phyloP scores from a whole-genome alignment of 2,797 vertebrate species.

The Enteromius thamalakanensis region DNA sequence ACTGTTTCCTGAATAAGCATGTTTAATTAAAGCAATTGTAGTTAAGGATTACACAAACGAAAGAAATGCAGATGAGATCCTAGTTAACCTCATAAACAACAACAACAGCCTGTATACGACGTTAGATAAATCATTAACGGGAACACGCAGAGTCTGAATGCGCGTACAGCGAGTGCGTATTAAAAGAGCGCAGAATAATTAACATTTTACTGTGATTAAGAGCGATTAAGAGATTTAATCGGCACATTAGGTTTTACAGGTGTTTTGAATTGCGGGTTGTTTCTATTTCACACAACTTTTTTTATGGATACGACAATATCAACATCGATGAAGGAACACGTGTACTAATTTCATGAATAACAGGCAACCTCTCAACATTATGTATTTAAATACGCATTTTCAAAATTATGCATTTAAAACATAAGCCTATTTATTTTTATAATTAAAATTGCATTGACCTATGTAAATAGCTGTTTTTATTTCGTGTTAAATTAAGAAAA shows the following conservation, averaged over 20 bases:
- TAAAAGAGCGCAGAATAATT: constrained; percentile 64
- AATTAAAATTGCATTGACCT: background rate
- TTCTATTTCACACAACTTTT: background rate
- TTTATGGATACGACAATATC: too few relatives aligned
- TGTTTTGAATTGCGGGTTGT: background rate
- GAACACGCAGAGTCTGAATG: constrained; percentile 19
- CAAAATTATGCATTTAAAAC: background rate
- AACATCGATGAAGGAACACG: too few relatives aligned
- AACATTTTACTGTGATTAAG: constrained; percentile 21
- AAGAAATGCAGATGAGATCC: constrained; percentile 75
- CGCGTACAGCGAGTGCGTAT: constrained; percentile 22
- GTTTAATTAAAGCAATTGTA: constrained; percentile 73
- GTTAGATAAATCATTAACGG: constrained; percentile 63
- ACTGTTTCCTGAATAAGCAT: constrained; percentile 65
- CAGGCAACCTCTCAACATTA: too few relatives aligned
- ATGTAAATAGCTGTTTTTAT: background rate
- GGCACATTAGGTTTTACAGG: background rate
- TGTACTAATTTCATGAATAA: too few relatives aligned
- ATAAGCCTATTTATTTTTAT: too few relatives aligned
- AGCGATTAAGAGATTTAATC: background rate
- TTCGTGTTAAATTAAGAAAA: background rate
- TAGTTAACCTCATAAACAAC: constrained; percentile 70
- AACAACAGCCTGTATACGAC: constrained; percentile 56
- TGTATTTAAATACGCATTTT: background rate
- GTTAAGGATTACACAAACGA: constrained; percentile 75